Evolutionary conservation across 2,888 invertebrate genomes (phyloP), one percentile per base, ranked within the genome.

Genomic region (Dione juno): DNA sequence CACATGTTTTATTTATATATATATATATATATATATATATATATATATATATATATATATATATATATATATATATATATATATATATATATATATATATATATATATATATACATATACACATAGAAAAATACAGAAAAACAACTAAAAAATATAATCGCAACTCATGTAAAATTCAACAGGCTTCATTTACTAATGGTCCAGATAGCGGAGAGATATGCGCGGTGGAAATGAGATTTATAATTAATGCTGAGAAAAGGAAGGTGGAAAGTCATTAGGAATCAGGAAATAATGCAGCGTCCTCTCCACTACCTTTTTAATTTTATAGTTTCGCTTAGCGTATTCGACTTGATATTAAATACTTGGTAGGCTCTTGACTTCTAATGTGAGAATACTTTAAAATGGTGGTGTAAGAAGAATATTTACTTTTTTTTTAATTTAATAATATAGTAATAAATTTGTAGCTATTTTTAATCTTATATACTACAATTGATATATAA

Each of bases 241-340:
- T 70, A 70, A 70, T 66, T 70, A 66, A 66, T 53, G 54, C 48
- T 50, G 50, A 58, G 59, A 50, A 67, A 58, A 40, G 58, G 67
- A 50, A 61, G 65, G 69, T 69, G 67, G 41, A 50, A 64, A 67
- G 52, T 50, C 59, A 59, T 66, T 66, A 68, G 66, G 57, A 69
- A 66, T 64, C 71, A 63, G 66, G 61, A 69, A 69, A 72, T 69
- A 73, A 69, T 69, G 63, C 71, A 67, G 69, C 66, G 66, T 67
- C 37, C 13, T n/a, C 19, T 53, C 58, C 14, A 14, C 67, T 53
- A 48, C 65, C 61, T 64, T 63, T 66, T 67, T 59, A 7, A 50
- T 67, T 67, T 67, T 50, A 52, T 35, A 64, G 59, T n/a, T 11
- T 45, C n/a, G 61, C 9, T 28, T 43, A 45, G 28, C 28, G 28